Evolutionary conservation across 2,113 vertebrate species (phyloP).

Genomic region (Agelaius tricolor): DNA sequence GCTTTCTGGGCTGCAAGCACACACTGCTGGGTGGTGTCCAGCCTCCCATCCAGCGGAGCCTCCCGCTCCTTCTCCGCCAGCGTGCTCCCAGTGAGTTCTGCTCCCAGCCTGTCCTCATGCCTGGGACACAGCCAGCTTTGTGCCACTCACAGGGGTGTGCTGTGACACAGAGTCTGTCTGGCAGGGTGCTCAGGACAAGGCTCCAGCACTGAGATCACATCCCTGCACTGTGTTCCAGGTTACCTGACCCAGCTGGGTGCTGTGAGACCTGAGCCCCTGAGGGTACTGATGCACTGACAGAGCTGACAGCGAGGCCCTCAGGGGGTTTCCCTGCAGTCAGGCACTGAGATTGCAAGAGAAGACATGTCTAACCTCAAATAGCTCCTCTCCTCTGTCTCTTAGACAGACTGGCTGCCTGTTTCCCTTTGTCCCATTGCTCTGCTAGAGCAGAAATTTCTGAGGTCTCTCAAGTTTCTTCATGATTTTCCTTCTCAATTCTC

Average conservation of each 20-base stretch:
- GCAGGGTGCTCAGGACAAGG: background rate
- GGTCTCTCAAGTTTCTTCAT: background rate
- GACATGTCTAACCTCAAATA: background rate
- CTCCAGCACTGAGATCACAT: background rate
- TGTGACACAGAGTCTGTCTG: background rate
- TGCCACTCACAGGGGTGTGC: background rate
- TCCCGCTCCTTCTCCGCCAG: accelerated
- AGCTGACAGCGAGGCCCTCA: background rate
- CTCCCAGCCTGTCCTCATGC: background rate
- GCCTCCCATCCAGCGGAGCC: accelerated
- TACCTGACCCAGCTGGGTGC: background rate
- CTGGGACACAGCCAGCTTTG: background rate
- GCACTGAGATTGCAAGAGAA: background rate
- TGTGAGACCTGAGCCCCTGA: background rate
- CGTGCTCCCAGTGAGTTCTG: background rate
- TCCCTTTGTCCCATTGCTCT: background rate
- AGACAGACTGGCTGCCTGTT: background rate
- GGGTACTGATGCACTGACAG: background rate
- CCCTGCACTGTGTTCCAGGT: background rate
- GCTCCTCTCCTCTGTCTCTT: background rate
- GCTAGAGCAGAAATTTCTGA: background rate
- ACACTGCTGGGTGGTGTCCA: background rate
- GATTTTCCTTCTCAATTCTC: background rate
- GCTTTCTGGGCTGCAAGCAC: background rate
- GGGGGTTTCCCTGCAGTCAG: background rate